Evolutionary conservation across 2,888 invertebrate genomes (phyloP).

Genomic region (Eupithecia inturbata): DNA sequence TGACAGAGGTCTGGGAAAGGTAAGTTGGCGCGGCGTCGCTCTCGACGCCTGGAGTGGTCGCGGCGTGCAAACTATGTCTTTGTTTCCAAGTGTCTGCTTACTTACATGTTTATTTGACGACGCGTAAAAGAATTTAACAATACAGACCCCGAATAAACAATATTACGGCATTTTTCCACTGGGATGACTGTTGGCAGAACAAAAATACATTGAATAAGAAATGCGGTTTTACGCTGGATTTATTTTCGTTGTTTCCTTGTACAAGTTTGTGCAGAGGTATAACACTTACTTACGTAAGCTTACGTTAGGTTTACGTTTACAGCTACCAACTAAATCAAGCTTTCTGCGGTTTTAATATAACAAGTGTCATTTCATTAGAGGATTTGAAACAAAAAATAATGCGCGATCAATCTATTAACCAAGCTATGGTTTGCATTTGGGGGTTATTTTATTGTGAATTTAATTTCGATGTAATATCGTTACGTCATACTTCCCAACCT

Average conservation of each 20-base stretch:
- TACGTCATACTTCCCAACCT: background rate
- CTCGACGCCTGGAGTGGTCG: conserved; percentile 61
- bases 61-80: conserved; percentile 68
- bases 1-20: conserved; percentile 37
- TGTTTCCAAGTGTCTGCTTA: conserved; percentile 57
- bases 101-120: conserved; percentile 59
- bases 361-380: background rate
- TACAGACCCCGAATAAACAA: conserved; percentile 41
- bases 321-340: background rate
- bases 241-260: conserved; percentile 17
- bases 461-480: background rate
- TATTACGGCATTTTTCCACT: conserved; percentile 38
- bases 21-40: conserved; percentile 64
- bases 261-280: conserved; percentile 18
- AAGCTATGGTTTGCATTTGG: background rate
- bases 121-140: conserved; percentile 52
- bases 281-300: conserved; percentile 8
- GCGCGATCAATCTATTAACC: background rate
- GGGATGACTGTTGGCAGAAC: conserved; percentile 32
- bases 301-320: conserved; percentile 4
- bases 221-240: conserved; percentile 19
- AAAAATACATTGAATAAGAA: conserved; percentile 32
- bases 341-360: conserved; percentile 7
- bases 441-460: background rate
- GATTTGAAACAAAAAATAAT: background rate